Evolutionary conservation across 2,797 vertebrate species (phyloP), one percentile per base, ranked within the genome.

Genomic region (Gephyroberyx darwinii): DNA sequence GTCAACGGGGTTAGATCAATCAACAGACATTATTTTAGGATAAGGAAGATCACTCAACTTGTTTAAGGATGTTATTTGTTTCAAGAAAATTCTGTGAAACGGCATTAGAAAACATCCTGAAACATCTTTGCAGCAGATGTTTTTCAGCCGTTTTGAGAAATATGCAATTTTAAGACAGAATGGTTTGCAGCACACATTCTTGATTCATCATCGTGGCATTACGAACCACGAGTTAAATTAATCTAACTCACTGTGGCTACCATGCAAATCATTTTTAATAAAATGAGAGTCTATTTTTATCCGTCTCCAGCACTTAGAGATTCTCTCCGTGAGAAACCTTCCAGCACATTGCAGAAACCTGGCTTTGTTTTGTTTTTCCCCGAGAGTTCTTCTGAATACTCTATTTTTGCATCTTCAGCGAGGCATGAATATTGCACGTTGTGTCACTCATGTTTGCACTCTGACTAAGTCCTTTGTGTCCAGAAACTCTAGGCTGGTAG

Each of bases 391-490:
- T 76, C 71, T 39, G 50, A 64, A 68, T 20, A 10, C 65, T 89
- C 85, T 91, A 89, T 92, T 91, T 92, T 85, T 82, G 58, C 52
- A 81, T 63, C 80, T 74, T 74, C 69, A 67, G 68, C 35, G 60
- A 39, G 60, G 71, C 87, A 82, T 92, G 79, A 86, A 91, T 91
- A 89, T 90, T 91, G 84, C 81, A 91, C 81, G 64, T 78, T 71
- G 53, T 64, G 81, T 85, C 77, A 70, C 71, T 82, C 76, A 75
- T 53, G 55, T 82, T 86, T 82, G 74, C 74, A 77, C 65, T 75
- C 64, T 68, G 74, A 69, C 62, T 47, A 51, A 75, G 62, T 83
- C 85, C 80, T 78, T 72, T 30, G 62, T 76, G 85, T 79, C 80
- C 84, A 77, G 74, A 73, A 19, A 54, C 61, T 77, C 63, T 68